Conservation (phyloP, 2,113 vertebrate species). For the Boleophthalmus pectinirostris region DNA sequence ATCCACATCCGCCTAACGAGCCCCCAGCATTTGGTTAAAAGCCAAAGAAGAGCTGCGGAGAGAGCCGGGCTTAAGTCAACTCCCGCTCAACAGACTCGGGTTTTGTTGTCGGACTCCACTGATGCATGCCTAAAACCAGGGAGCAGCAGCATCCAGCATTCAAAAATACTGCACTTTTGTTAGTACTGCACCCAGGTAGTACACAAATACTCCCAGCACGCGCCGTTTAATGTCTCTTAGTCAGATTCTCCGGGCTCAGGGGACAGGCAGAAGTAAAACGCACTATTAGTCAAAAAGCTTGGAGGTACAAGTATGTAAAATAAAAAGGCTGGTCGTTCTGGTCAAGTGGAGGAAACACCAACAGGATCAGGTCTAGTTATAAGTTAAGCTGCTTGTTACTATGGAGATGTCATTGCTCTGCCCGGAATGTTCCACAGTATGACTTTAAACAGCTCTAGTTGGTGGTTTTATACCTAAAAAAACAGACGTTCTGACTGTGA, state of each 20-base stretch:
- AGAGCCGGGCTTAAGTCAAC: neutral
- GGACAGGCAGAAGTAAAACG: neutral
- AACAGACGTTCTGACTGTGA: too few relatives aligned
- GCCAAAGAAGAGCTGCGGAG: neutral
- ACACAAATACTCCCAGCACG: slow-evolving; percentile 71
- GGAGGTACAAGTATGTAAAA: neutral
- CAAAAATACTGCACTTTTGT: slow-evolving; percentile 70
- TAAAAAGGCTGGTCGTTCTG: neutral
- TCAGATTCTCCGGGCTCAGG: neutral
- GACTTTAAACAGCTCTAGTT: too few relatives aligned
- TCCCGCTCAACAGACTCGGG: neutral
- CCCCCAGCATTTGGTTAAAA: slow-evolving; percentile 1
- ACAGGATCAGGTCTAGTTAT: too few relatives aligned
- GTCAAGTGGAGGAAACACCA: neutral
- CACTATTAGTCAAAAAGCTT: neutral
- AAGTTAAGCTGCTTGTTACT: too few relatives aligned
- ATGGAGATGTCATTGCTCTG: too few relatives aligned
- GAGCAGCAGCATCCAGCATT: slow-evolving; percentile 68
- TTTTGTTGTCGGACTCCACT: neutral
- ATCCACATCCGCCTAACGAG: neutral
- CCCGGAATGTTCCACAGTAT: too few relatives aligned
- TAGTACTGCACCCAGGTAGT: slow-evolving; percentile 68
- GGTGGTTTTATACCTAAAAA: too few relatives aligned
- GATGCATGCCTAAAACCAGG: slow-evolving; percentile 3
- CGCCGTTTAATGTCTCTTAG: slow-evolving; percentile 53